Conservation (phyloP, 2,888 invertebrate species). For the Helobdella robusta region DNA sequence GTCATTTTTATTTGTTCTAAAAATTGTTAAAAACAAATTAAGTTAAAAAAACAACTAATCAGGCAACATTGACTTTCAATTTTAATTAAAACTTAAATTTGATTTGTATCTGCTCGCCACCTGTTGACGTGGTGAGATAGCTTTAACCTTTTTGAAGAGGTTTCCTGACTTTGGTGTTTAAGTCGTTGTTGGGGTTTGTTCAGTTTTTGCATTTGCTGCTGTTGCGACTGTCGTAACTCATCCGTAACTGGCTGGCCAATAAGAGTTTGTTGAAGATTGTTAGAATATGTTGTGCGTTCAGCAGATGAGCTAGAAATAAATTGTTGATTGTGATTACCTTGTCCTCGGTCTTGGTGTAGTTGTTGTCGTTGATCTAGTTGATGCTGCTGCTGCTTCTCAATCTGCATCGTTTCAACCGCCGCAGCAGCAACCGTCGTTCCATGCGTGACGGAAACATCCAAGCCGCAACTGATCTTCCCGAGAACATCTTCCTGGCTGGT, state of each 20-base stretch:
- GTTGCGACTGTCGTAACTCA: neutral
- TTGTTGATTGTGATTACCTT: neutral
- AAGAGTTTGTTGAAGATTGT: neutral
- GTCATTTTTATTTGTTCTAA: neutral
- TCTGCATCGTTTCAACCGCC: neutral
- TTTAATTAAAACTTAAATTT: constrained; percentile 9
- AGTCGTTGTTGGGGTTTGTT: neutral
- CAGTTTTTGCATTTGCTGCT: neutral
- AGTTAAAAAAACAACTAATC: neutral
- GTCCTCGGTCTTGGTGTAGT: neutral
- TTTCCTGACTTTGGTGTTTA: too few relatives aligned
- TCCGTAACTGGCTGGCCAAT: neutral
- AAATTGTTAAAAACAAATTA: neutral
- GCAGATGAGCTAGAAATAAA: neutral
- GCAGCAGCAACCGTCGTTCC: neutral
- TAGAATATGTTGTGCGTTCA: neutral
- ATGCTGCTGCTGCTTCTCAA: neutral
- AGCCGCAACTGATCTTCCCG: neutral
- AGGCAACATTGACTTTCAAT: neutral
- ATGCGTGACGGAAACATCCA: neutral
- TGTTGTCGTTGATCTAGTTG: neutral
- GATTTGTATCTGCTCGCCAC: constrained; percentile 32
- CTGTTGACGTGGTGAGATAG: constrained; percentile 30
- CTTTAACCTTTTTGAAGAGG: constrained; percentile 22
- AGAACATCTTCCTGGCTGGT: neutral